Evolutionary conservation across 2,888 invertebrate species (phyloP), one percentile per base, ranked within the genome.

Genomic region (Nipponacmea schrenckii): DNA sequence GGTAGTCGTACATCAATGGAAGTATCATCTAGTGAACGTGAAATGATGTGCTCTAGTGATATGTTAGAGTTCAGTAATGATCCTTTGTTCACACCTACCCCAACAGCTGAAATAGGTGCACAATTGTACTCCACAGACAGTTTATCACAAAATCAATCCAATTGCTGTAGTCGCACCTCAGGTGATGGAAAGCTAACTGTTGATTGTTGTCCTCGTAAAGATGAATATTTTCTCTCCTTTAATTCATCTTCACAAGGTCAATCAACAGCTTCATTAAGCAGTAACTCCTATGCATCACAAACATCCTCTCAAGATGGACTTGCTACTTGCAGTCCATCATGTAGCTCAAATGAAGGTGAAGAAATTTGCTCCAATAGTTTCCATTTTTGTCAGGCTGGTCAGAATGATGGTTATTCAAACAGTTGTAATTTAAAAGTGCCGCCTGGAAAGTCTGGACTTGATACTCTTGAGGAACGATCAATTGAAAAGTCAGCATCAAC

Each of bases 11-110:
- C 82, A 67, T 85, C 85, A 17, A 84, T 84, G 84, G 84, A 84
- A 67, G 80, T 85, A 70, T 84, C 84, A 2, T 81, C 84, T 1
- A 84, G 84, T 74, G 85, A 85, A 70, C 76, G 83, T 14, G 84
- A 85, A 64, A 84, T 84, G 81, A 82, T 85, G 83, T 84, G 83
- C 50, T 85, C 85, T 7, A 85, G 85, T 81, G 85, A 85, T 69
- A 80, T 85, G 80, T 74, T 85, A 8, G 83, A 85, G 39, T 79
- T 85, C 56, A 83, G 83, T 76, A 83, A 83, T 73, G 84, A 83
- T n/a, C 84, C 84, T 10, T 70, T 85, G n/a, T 85, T 85, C 71
- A 84, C 85, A 14, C 84, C 85, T n/a, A 81, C 83, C 8, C 83
- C 83, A 2, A 80, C 82, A 7, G 71, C 72, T 27, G 77, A 78